Base-by-base conservation (phyloP, 2,797 vertebrate genomes). In the Momotus momota region DNA sequence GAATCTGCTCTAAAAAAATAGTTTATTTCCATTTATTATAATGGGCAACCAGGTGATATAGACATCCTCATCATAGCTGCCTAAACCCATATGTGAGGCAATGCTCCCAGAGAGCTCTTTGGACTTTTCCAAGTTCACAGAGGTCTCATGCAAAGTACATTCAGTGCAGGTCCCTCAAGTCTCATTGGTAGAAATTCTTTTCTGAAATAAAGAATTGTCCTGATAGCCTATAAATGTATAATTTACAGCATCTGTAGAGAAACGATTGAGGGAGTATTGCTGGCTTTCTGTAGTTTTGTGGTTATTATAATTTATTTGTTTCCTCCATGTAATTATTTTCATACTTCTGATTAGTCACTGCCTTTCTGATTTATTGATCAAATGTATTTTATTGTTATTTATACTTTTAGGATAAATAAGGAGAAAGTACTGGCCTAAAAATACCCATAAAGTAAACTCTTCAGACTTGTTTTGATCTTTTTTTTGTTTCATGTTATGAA, bases 1-100 rank as follows among this genome's bases (percentile, higher is more conserved):
- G 0, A 75, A 82, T 65, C 11, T 82, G 7, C 3, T 72, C 2
- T 43, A 55, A 80, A 58, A 20, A 4, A 11, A 2, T 0, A 0
- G 55, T 90, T 91, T 58, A 35, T 35, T 20, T 79, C 14, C 48
- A 20, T 31, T 18, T 26, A 57, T 29, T 62, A 54, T 38, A 46
- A 77, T 58, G 20, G 25, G 9, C 45, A 7, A 49, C 9, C 38
- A 35, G 38, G 51, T 52, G 15, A 72, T n/a, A 2, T 7, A 38
- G 40, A 35, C 16, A 55, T 19, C 10, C 79, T 67, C 75, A 31
- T 79, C 54, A 57, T 6, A 72, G 46, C 14, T 80, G 14, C 20
- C n/a, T 60, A 35, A 85, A 84, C 14, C 10, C 60, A 3, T 11
- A 14, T 43, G 26, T 48, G 27, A 67, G 1, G 2, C 14, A 88